Conservation (phyloP, 37 sponge, comb jelly and placozoan genomes). For the Trichoplax adhaerens region DNA sequence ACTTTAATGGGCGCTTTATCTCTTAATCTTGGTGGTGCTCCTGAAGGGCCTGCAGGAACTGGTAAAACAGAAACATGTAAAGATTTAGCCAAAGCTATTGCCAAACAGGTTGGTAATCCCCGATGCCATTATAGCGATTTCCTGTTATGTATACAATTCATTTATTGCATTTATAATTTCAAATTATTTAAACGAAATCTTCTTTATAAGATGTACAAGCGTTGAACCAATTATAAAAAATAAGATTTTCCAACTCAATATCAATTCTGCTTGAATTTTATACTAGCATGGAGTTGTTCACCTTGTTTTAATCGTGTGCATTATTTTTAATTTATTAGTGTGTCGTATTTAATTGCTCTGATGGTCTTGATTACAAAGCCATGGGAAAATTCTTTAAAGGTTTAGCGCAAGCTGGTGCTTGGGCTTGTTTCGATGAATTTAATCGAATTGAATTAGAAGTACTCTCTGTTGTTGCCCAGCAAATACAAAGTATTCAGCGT, state of each 20-base stretch:
- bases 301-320: no score
- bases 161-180: no score
- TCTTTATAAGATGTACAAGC: no score
- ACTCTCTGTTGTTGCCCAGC: constrained; percentile 35
- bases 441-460: constrained; percentile 39
- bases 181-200: no score
- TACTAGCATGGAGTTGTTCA: no score
- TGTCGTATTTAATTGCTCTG: constrained; percentile 41
- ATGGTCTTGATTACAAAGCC: constrained; percentile 28
- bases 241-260: no score
- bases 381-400: constrained; percentile 46
- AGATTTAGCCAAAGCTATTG: constrained; percentile 35
- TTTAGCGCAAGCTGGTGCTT: constrained; percentile 31
- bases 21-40: constrained; percentile 24
- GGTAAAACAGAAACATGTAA: constrained; percentile 38
- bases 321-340: not conserved
- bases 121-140: no score
- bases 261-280: no score
- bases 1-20: constrained; percentile 26
- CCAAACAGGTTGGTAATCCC: constrained; percentile 3
- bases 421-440: constrained; percentile 47
- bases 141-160: no score
- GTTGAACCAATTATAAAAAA: no score
- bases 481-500: constrained; percentile 27
- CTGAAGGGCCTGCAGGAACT: constrained; percentile 31